Evolutionary conservation across 1,140 invertebrate species (phyloP), one percentile per base, ranked within the genome.

Genomic region (Drosophila ironensis): DNA sequence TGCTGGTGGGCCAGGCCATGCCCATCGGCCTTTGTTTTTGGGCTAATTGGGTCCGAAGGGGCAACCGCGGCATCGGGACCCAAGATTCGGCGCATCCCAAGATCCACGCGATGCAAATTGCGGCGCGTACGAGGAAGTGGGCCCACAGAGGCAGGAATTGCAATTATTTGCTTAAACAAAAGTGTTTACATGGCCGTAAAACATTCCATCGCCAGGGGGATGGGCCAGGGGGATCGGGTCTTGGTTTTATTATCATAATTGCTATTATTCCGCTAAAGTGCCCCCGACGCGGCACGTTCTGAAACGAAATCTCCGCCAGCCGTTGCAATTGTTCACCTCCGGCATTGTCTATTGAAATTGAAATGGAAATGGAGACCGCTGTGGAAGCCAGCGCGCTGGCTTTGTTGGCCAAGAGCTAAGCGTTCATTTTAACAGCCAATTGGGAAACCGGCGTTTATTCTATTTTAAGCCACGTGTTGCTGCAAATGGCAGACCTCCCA

Each of bases 141-240:
- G 4, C 38, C 16, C 16, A 33, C 42, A 46, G 51, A 53, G 47
- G 40, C 30, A 66, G 56, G 69, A 84, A 82, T 60, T 41, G 63
- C 57, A 53, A 59, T 73, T 70, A 78, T 78, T 84, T 73, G 59
- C 69, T 66, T 84, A 71, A 77, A 77, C 68, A 84, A 70, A 70
- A 57, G 48, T 66, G 59, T 51, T 71, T 57, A 84, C 69, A 82
- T 38, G 60, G 56, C 20, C 12, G 44, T 48, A 67, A 70, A 51
- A 57, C 63, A 70, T 41, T 27, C 11, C 30, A 37, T 12, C 5
- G 12, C 11, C 33, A 2, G 14, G 12, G 17, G 47, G 38, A 68
- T 22, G 19, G 64, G 61, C 59, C 25, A 27, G 33, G 5, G 8
- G 14, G 17, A 50, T 48, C 16, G 9, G 41, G 46, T 37, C 59